Conservation (phyloP, 2,113 vertebrate genomes). For the Aptenodytes forsteri region DNA sequence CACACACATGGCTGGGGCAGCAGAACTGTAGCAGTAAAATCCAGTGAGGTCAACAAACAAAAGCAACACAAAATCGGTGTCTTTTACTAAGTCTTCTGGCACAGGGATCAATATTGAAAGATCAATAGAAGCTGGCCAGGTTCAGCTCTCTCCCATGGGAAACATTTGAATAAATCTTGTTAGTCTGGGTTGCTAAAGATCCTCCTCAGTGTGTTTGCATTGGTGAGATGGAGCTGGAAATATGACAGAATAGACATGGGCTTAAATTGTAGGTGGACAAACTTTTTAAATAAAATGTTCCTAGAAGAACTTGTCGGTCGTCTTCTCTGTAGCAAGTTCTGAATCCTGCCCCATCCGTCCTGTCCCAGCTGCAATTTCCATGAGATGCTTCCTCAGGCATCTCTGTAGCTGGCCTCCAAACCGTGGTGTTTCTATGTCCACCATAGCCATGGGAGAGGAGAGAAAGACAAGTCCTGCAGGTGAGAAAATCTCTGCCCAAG, state of each 20-base stretch:
- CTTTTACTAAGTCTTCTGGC: conserved; percentile 16
- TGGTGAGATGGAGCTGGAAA: not conserved
- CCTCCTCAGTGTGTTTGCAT: not conserved
- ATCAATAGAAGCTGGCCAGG: not conserved
- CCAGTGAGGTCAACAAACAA: conserved; percentile 22
- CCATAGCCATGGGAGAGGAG: not conserved
- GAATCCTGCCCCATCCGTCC: not conserved
- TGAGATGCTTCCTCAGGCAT: not conserved
- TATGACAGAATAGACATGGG: not conserved
- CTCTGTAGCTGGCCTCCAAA: not conserved
- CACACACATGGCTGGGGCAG: not conserved
- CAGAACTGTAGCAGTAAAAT: conserved; percentile 16
- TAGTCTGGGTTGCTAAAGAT: not conserved
- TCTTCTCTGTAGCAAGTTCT: not conserved
- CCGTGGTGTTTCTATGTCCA: rapidly evolving
- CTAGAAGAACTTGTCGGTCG: not conserved
- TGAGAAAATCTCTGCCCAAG: not conserved
- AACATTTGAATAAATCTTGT: not conserved
- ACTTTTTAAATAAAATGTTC: not conserved
- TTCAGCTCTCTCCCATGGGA: not conserved
- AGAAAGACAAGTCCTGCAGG: not conserved
- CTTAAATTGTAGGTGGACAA: not conserved
- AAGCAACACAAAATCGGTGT: not conserved
- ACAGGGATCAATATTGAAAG: not conserved
- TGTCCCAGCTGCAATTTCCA: not conserved